A percentile compares a stretch with the other conserved stretches of the same genome.
phyloP scores from a whole-genome alignment of 2,113 vertebrate species.

The Kryptolebias marmoratus region DNA sequence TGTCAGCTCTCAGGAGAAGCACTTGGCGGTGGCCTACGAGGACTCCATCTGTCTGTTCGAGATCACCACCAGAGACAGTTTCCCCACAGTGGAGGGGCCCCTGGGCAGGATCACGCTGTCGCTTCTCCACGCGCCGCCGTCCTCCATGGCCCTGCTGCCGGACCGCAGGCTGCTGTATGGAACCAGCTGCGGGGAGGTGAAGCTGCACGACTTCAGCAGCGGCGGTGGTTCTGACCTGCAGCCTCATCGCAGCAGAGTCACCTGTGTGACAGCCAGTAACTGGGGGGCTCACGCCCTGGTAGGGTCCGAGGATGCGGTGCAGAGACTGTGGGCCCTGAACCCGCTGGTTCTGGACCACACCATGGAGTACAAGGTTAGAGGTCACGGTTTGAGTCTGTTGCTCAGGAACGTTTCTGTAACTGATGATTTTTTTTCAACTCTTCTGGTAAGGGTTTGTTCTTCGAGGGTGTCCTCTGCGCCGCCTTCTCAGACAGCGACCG shows the following conservation, averaged over 20 bases:
- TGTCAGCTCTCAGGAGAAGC: slow-evolving; percentile 72
- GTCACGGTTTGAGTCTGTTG: too few species aligned
- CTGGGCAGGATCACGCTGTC: slow-evolving; percentile 63
- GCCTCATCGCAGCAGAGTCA: slow-evolving; percentile 76
- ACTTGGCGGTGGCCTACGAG: slow-evolving; percentile 73
- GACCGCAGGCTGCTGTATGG: slow-evolving; percentile 76
- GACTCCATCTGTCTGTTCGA: slow-evolving; percentile 75
- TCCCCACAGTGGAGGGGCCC: slow-evolving; percentile 75
- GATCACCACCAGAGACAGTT: slow-evolving; percentile 72
- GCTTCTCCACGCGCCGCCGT: slow-evolving; percentile 66
- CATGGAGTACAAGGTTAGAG: slow-evolving; percentile 83
- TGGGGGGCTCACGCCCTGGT: slow-evolving; percentile 76
- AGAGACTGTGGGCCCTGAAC: slow-evolving; percentile 83
- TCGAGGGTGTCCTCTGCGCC: slow-evolving; percentile 79
- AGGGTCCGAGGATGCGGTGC: slow-evolving; percentile 78
- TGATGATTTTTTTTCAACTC: neutral
- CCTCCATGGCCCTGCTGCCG: slow-evolving; percentile 72
- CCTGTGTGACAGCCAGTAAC: slow-evolving; percentile 80
- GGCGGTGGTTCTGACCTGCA: slow-evolving; percentile 68
- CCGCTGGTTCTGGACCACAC: slow-evolving; percentile 76
- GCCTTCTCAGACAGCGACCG: slow-evolving; percentile 83
- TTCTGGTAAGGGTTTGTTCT: slow-evolving; percentile 76
- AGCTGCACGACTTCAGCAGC: slow-evolving; percentile 60
- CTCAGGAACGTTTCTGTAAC: too few species aligned
- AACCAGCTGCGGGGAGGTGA: slow-evolving; percentile 65